phyloP scores from a whole-genome alignment of 1,140 invertebrate species.

The Scaptodrosophila lebanonensis region DNA sequence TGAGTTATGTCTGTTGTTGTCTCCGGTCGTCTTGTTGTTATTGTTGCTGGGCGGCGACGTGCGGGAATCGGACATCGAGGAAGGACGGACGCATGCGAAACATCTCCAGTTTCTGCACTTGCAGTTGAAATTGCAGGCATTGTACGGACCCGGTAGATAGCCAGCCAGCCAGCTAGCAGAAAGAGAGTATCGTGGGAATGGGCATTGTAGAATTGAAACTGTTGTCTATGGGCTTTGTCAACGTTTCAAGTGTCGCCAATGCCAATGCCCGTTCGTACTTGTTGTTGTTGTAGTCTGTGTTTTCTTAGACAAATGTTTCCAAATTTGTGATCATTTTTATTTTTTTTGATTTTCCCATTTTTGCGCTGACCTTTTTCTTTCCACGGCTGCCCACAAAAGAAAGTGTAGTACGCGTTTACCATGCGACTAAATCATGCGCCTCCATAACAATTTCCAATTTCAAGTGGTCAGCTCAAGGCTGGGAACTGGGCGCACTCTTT shows the following conservation, averaged over 20 bases:
- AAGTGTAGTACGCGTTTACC: slow-evolving; percentile 66
- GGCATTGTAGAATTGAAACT: slow-evolving; percentile 64
- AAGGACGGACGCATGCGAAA: slow-evolving; percentile 40
- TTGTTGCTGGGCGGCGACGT: slow-evolving; percentile 3
- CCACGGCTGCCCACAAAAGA: slow-evolving; percentile 59
- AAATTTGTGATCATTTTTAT: slow-evolving; percentile 42
- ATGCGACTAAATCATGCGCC: slow-evolving; percentile 39
- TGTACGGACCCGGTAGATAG: slow-evolving; percentile 34
- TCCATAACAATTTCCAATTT: slow-evolving; percentile 10
- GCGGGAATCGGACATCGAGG: slow-evolving; percentile 4
- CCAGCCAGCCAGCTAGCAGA: slow-evolving; percentile 28
- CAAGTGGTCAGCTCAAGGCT: slow-evolving; percentile 69
- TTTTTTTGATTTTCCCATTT: slow-evolving; percentile 11
- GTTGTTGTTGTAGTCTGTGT: slow-evolving; percentile 28
- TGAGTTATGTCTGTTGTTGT: slow-evolving; percentile 47
- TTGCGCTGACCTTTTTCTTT: slow-evolving; percentile 12
- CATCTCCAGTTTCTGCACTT: slow-evolving; percentile 72
- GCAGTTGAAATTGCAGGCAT: slow-evolving; percentile 47
- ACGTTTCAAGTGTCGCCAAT: slow-evolving; percentile 66
- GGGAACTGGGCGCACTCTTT: slow-evolving; percentile 41
- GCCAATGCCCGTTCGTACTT: slow-evolving; percentile 19
- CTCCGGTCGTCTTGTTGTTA: neutral
- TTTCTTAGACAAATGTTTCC: slow-evolving; percentile 66
- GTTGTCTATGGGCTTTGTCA: slow-evolving; percentile 46
- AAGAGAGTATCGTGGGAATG: slow-evolving; percentile 73